Percentiles rank a stretch among this genome's conserved stretches.
phyloP scores from a whole-genome alignment of 1,140 invertebrate genomes.

The Trissolcus basalis region DNA sequence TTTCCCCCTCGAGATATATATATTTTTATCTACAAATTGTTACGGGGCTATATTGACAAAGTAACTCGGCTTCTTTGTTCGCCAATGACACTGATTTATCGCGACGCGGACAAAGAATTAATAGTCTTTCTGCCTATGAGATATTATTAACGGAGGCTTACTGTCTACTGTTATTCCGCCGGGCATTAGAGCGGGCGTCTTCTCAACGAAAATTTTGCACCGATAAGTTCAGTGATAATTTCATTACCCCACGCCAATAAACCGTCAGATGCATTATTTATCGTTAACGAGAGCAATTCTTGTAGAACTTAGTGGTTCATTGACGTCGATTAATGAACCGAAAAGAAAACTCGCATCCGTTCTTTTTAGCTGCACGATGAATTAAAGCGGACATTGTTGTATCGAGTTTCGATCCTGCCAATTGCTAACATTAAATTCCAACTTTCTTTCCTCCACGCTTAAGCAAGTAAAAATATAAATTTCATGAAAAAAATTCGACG shows the following conservation, averaged over 20 bases:
- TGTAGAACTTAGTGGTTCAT: conserved; percentile 28
- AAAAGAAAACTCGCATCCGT: conserved; percentile 6
- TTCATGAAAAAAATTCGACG: too few relatives aligned
- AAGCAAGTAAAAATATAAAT: too few relatives aligned
- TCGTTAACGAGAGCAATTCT: conserved; percentile 38
- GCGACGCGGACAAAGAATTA: conserved; percentile 59
- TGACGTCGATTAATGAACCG: conserved; percentile 24
- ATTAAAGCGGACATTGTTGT: conserved; percentile 5
- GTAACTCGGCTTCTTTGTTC: too few relatives aligned
- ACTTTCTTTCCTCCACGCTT: too few relatives aligned
- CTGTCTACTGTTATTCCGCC: conserved; percentile 56
- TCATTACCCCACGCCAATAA: conserved; percentile 41
- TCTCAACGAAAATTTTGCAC: conserved; percentile 28
- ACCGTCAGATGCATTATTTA: conserved; percentile 32
- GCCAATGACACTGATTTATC: conserved; percentile 62
- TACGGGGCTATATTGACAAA: too few relatives aligned
- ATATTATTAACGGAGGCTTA: conserved; percentile 64
- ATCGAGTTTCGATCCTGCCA: neutral
- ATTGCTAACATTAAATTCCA: neutral
- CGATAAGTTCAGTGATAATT: conserved; percentile 49
- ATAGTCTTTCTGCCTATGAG: conserved; percentile 61
- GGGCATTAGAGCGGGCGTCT: conserved; percentile 31
- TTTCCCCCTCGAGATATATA: too few relatives aligned
- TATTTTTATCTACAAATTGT: too few relatives aligned
- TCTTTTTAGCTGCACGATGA: neutral